These are phyloP conservation scores for Picathartes gymnocephalus DNA, from an alignment of 2,113 vertebrate species.

Conservation along the genomic window DNA sequence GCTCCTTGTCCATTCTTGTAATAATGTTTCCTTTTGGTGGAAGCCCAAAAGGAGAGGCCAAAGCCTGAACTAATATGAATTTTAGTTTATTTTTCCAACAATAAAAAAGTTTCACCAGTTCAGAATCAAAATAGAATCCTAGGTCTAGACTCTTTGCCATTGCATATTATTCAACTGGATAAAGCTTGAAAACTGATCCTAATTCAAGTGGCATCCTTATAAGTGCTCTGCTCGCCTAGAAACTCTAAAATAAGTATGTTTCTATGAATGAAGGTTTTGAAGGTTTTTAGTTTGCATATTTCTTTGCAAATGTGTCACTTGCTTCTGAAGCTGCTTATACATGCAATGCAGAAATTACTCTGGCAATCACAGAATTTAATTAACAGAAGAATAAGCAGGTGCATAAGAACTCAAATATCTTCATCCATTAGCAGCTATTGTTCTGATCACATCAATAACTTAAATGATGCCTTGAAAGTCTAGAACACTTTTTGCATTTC, in stretches of 20 bases:
- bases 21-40: neutral
- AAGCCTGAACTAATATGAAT: neutral
- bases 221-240: neutral
- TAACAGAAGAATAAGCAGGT: conserved; percentile 49
- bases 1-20: neutral
- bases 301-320: neutral
- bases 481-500: conserved; percentile 29
- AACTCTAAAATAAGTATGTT: neutral
- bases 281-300: neutral
- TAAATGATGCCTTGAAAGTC: conserved; percentile 41
- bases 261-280: neutral
- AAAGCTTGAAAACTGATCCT: neutral
- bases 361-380: conserved; percentile 38
- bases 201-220: neutral
- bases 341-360: conserved; percentile 10
- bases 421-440: conserved; percentile 45
- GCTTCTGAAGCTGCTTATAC: neutral
- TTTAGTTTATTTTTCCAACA: neutral
- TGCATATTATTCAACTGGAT: neutral
- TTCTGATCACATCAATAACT: conserved; percentile 46
- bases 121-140: neutral
- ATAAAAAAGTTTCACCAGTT: neutral
- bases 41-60: neutral
- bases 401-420: neutral
- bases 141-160: neutral